Evolutionary conservation across 2,888 invertebrate species (phyloP), one percentile per base, ranked within the genome.

Genomic region (Tyria jacobaeae): DNA sequence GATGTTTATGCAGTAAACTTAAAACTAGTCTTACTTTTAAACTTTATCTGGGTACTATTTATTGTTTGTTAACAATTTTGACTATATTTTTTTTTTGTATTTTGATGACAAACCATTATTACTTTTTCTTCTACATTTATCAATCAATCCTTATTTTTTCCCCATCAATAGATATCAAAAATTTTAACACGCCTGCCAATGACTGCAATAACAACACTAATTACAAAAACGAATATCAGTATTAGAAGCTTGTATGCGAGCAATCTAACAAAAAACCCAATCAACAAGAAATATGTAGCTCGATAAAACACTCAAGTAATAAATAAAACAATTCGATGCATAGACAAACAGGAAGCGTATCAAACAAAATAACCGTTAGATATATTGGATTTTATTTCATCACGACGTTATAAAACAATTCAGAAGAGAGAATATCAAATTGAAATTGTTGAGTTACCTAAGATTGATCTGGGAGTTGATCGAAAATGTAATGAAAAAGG

Each of bases 1-100:
- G 49, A n/a, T 62, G 56, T 68, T 57, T 64, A 71, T 58, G 63
- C 6, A 64, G 62, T 57, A 58, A 66, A 62, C 56, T 35, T 51
- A 56, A 65, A 63, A 35, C 12, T 35, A 12, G 3, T 35, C 14
- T 35, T 1, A 35, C 35, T 3, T 35, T 35, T 14, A 35, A 35
- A 35, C 14, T 35, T 14, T 35, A 14, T 35, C 35, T 35, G 14
- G 10, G 3, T 14, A 35, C 14, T 14, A 35, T 35, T 10, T 34
- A 5, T 31, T 31, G 31, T 31, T 5, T 31, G 31, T 10, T 34
- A 2, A 34, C 10, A 34, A 9, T 1, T 34, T 34, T 34, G 4
- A 34, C 34, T 6, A 34, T 31, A 31, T 6, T 2, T 31, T 31
- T 31, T 31, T 31, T 31, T 31, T 31, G n/a, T n/a, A n/a, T n/a